Evolutionary conservation across 2,888 invertebrate species (phyloP), one percentile per base, ranked within the genome.

Genomic region (Torymus texanus): DNA sequence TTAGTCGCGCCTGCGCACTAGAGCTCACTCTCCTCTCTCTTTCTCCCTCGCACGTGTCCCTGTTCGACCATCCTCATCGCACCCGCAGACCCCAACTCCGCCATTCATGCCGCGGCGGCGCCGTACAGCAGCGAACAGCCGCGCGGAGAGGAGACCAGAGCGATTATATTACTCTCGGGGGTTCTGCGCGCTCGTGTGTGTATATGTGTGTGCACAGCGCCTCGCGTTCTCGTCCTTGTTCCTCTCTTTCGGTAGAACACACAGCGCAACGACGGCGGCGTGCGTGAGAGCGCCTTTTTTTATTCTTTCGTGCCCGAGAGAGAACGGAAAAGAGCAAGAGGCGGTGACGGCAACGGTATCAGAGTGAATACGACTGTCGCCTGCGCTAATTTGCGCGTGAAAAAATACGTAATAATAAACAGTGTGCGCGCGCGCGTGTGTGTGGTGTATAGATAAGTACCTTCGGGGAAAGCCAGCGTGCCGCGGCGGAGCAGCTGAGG

Each of bases 1-100:
- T 12, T 61, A 18, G 66, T 29, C 11, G 82, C 87, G 87, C 89
- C 87, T 80, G 86, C 88, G 87, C 87, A 8, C 41, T 0, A 41
- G 86, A 62, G 24, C 61, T 41, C 41, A 8, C 41, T 41, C 41
- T 21, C 2, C 29, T 50, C 24, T 5, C 62, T 12, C 16, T 50
- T 50, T 29, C 16, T 55, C 29, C 16, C 16, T 63, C 55, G 5
- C 24, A 24, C 62, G 41, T 58, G 41, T 41, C 70, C 18, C 68
- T 56, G 16, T 70, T 50, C 10, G 2, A 41, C 58, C 10, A 2
- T 58, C 58, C 58, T 16, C 12, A 16, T 58, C 41, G 12, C 13
- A 55, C 21, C 24, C 59, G 41, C 18, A 11, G 18, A 53, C 10
- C 67, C 18, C 29, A 14, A 11, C n/a, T 68, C 68, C n/a, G 16